Conservation (phyloP, 1,140 invertebrate species). For the Pseudoatta argentina region DNA sequence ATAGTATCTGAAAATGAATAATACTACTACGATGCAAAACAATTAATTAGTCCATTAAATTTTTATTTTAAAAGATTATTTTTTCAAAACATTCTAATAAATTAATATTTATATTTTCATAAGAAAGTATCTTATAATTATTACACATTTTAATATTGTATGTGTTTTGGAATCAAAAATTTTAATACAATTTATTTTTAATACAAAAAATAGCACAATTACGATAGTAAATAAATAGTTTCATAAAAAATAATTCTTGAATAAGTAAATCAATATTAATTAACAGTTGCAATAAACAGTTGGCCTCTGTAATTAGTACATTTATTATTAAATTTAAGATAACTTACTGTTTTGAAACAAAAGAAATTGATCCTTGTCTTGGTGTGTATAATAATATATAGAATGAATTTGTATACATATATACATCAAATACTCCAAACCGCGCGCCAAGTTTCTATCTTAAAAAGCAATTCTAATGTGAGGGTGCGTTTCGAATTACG, state of each 20-base stretch:
- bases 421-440: too few species aligned
- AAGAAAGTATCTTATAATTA: background rate
- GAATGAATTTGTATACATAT: too few species aligned
- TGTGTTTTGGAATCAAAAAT: background rate
- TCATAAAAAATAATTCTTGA: background rate
- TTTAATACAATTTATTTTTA: background rate
- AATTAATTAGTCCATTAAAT: background rate
- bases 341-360: too few species aligned
- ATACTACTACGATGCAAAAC: background rate
- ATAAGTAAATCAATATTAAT: background rate
- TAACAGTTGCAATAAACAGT: background rate
- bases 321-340: too few species aligned
- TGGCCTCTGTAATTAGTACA: background rate
- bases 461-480: too few species aligned
- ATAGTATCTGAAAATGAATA: background rate
- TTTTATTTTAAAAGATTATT: background rate
- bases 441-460: too few species aligned
- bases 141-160: background rate
- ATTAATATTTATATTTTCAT: background rate
- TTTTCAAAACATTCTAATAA: background rate
- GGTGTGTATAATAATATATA: too few species aligned
- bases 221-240: background rate
- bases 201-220: background rate
- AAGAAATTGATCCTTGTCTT: too few species aligned
- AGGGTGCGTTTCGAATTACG: too few species aligned